Evolutionary conservation across 2,797 vertebrate genomes (phyloP).

Genomic region (Peromyscus eremicus): DNA sequence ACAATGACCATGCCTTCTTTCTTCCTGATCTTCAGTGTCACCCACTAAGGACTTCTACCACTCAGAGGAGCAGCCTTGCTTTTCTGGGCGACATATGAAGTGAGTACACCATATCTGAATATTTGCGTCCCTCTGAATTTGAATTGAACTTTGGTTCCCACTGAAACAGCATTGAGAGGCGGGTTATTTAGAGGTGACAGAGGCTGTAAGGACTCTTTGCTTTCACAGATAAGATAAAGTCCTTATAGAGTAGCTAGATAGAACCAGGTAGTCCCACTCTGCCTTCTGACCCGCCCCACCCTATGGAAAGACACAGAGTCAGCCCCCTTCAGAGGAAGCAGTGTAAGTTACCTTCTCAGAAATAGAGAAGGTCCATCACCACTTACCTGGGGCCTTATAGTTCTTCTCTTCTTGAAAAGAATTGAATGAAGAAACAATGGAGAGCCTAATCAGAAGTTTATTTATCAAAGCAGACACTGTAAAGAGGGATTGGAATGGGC

Average conservation of each 20-base stretch:
- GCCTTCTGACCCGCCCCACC: not conserved
- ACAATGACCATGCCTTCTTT: not conserved
- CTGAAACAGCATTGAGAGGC: not conserved
- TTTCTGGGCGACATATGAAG: not conserved
- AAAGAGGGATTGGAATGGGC: not conserved
- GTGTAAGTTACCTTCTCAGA: not conserved
- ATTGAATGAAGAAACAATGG: not conserved
- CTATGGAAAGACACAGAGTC: not conserved
- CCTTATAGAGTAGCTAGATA: not conserved
- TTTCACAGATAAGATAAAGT: not conserved
- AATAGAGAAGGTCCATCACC: not conserved
- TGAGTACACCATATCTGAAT: not conserved
- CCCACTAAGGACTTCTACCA: not conserved
- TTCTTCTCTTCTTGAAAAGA: not conserved
- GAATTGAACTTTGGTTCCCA: not conserved
- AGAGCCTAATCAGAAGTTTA: not conserved
- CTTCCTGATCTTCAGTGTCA: not conserved
- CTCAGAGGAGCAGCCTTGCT: not conserved
- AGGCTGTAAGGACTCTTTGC: not conserved
- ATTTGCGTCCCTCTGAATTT: not conserved
- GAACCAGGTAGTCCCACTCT: not conserved
- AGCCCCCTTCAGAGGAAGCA: no score
- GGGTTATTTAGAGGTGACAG: not conserved
- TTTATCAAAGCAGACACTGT: not conserved
- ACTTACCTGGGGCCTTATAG: not conserved